These are phyloP conservation scores for Agrotis clavis DNA, from an alignment of 2,888 invertebrate genomes.

Conservation along the genomic window DNA sequence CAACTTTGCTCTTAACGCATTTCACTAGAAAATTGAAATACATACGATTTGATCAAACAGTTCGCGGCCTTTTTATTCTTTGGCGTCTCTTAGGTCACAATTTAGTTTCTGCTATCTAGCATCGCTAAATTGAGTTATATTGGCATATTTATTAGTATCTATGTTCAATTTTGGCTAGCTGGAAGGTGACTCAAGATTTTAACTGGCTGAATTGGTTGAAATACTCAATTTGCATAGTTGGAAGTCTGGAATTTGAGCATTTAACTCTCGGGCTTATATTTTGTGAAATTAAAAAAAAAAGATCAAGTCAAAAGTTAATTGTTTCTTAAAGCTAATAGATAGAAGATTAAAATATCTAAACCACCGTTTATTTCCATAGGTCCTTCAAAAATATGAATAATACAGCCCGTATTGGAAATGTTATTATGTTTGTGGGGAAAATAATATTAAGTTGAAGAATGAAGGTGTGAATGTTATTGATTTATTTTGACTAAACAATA, in stretches of 20 bases:
- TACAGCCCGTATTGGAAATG: neutral
- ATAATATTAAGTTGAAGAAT: neutral
- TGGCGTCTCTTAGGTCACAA: neutral
- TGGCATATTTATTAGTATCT: neutral
- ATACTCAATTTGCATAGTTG: neutral
- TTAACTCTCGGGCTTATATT: neutral
- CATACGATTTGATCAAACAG: slow-evolving; percentile 6
- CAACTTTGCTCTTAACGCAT: slow-evolving; percentile 97
- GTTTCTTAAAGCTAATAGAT: neutral
- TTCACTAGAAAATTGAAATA: slow-evolving; percentile 92
- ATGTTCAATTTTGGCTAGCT: neutral
- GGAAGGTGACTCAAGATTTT: neutral
- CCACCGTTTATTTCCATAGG: neutral
- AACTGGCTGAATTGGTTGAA: slow-evolving; percentile 5
- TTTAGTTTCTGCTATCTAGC: neutral
- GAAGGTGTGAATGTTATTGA: neutral
- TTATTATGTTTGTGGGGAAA: neutral
- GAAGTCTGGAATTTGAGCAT: neutral
- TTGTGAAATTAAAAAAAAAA: neutral
- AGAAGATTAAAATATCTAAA: neutral
- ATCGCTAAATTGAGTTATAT: neutral
- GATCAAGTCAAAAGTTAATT: neutral
- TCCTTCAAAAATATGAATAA: neutral
- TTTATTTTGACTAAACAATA: no score
- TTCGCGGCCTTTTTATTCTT: neutral